A percentile compares a stretch with the other conserved stretches of the same genome.
These are phyloP conservation scores for Rotaria sp. DNA, from an alignment of 2,888 invertebrate species.

Conservation along the genomic window DNA sequence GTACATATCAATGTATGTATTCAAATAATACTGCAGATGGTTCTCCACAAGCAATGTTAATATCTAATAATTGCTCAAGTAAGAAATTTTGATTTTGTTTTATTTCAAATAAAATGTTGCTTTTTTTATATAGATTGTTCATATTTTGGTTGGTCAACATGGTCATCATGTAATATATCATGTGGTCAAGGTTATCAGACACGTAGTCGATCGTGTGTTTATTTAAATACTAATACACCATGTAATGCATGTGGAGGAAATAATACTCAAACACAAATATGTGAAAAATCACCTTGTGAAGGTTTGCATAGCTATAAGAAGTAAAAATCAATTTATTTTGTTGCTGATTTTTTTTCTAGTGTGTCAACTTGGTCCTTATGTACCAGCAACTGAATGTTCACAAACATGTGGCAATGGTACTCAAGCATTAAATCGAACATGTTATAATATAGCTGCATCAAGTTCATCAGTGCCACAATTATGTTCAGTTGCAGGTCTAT, in stretches of 20 bases:
- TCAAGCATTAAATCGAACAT: conserved; percentile 9
- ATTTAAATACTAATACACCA: background rate
- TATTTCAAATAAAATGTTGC: background rate
- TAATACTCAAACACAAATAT: background rate
- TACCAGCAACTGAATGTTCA: background rate
- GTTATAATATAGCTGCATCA: background rate
- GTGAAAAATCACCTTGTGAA: background rate
- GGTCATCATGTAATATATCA: background rate
- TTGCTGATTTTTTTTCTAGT: background rate
- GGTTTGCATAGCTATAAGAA: background rate
- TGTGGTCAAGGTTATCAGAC: conserved; percentile 4
- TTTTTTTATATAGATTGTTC: background rate
- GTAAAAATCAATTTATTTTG: background rate
- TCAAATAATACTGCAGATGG: background rate
- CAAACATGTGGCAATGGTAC: conserved; percentile 11
- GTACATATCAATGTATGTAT: background rate
- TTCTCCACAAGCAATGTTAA: background rate
- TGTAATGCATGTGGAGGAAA: background rate
- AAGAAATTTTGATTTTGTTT: background rate
- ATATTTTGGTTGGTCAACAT: background rate
- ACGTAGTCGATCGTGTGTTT: background rate
- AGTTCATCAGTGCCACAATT: background rate
- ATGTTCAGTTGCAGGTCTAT: background rate
- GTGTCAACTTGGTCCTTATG: background rate
- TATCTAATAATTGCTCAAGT: background rate